Evolutionary conservation across 2,797 vertebrate species (phyloP), one percentile per base, ranked within the genome.

Genomic region (Sebastes trivittatus): DNA sequence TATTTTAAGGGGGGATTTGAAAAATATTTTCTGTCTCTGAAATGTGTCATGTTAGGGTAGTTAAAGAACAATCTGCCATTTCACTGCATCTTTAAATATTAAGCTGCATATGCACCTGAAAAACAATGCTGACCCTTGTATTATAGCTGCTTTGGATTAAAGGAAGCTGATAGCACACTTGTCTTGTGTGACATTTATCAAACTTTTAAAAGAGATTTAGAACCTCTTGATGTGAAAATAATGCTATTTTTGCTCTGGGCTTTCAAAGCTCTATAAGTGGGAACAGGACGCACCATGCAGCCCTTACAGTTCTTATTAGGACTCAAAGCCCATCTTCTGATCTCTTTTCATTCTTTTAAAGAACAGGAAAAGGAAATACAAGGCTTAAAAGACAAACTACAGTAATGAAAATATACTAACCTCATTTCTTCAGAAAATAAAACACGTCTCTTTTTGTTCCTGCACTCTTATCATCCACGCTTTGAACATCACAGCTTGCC

Each of bases 401-500:
- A 71, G 60, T 14, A 81, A 82, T 68, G 11, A 81, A 89, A 84
- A 87, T 82, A 86, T 54, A 82, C 74, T 79, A 80, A 85, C 86
- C 83, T 86, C 60, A 75, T 90, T 92, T 87, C 72, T 78, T 85
- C 52, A 74, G 63, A 80, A 87, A 89, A 87, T 73, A 71, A 86
- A 89, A 83, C 73, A 76, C 65, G 49, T 84, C 81, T 82, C 72
- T 78, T 89, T 91, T 83, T 90, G 80, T 89, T 90, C 52, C 79
- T 46, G 62, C 79, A 82, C 81, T 84, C 59, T 80, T 75, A 85
- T 84, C 87, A 73, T 58, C 68, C 73, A 36, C 22, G 70, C 89
- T 91, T 88, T 93, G 86, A 93, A 93, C 88, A 88, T 91, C 86
- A 87, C 88, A 91, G 85, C 82, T 90, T 93, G 86, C 88, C 91